A percentile compares a stretch with the other conserved stretches of the same genome.
phyloP scores from a whole-genome alignment of 2,113 vertebrate genomes.

The Gobius niger region DNA sequence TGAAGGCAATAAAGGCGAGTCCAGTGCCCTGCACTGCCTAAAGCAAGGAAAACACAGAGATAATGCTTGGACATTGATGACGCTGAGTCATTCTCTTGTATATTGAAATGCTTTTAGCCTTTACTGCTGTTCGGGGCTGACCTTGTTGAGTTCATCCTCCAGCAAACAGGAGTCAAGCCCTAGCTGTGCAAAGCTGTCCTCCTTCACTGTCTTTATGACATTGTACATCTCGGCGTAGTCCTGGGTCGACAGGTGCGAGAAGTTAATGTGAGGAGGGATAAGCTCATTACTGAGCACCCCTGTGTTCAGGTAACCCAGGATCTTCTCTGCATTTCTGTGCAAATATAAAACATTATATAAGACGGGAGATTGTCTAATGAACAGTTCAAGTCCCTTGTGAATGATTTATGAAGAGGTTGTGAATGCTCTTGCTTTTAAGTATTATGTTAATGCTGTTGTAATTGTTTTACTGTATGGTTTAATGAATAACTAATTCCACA shows the following conservation, averaged over 20 bases:
- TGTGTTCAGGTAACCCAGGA: constrained; percentile 88
- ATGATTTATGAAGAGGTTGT: too few species aligned
- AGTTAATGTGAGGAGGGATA: constrained; percentile 95
- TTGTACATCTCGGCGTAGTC: constrained; percentile 95
- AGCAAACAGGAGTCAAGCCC: constrained; percentile 88
- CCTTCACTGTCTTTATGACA: constrained; percentile 92
- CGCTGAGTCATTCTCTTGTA: background rate
- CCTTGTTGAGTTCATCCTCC: constrained; percentile 96
- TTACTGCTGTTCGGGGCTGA: constrained; percentile 39
- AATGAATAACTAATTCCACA: background rate
- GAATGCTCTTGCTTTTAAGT: too few species aligned
- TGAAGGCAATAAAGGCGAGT: constrained; percentile 98
- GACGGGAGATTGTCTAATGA: too few species aligned
- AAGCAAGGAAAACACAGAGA: constrained; percentile 4
- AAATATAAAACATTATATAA: background rate
- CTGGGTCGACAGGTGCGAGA: constrained; percentile 89
- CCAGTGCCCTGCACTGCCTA: constrained; percentile 97
- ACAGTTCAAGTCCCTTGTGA: too few species aligned
- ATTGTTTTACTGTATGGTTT: too few species aligned
- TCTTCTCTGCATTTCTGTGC: constrained; percentile 92
- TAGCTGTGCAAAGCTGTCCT: constrained; percentile 85
- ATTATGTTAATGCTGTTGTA: too few species aligned
- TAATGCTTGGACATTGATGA: background rate
- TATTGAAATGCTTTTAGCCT: background rate
- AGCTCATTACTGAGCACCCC: constrained; percentile 89